A percentile compares a stretch with the other conserved stretches of the same genome.
Conservation (phyloP, 2,797 vertebrate species). For the Falco columbarius region DNA sequence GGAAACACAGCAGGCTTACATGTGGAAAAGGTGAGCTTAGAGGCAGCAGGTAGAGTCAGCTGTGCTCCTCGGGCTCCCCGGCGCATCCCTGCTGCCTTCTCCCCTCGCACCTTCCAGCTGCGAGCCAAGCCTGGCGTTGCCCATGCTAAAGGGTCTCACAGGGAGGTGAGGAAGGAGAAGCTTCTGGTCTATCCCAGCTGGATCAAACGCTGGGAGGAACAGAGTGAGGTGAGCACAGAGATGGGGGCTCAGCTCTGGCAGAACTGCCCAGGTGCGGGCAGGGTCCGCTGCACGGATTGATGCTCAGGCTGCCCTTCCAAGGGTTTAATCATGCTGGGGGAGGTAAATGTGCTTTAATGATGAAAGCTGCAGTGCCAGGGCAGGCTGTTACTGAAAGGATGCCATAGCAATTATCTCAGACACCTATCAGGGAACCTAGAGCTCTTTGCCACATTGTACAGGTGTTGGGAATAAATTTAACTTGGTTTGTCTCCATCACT, state of each 20-base stretch:
- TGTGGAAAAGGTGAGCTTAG: neutral
- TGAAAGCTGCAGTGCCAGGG: neutral
- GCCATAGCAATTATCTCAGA: neutral
- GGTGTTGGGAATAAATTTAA: neutral
- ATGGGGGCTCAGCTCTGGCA: neutral
- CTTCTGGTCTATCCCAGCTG: neutral
- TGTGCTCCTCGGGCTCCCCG: fast-evolving
- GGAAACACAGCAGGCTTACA: neutral
- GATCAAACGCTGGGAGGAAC: fast-evolving
- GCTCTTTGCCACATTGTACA: neutral
- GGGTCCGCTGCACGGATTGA: fast-evolving
- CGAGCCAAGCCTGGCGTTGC: neutral
- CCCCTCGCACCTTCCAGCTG: neutral
- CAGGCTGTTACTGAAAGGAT: neutral
- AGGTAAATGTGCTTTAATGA: neutral
- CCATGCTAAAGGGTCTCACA: fast-evolving
- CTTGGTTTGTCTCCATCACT: neutral
- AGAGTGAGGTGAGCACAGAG: fast-evolving
- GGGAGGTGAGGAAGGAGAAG: neutral
- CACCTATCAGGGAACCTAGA: neutral
- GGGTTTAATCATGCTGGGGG: neutral
- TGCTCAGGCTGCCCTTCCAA: neutral
- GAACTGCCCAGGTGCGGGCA: neutral
- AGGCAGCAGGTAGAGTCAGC: neutral
- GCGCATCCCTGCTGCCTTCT: fast-evolving